Percentiles rank a stretch among this genome's conserved stretches.
Conservation (phyloP, 2,888 invertebrate genomes). For the Hydroisotoma schaefferi region DNA sequence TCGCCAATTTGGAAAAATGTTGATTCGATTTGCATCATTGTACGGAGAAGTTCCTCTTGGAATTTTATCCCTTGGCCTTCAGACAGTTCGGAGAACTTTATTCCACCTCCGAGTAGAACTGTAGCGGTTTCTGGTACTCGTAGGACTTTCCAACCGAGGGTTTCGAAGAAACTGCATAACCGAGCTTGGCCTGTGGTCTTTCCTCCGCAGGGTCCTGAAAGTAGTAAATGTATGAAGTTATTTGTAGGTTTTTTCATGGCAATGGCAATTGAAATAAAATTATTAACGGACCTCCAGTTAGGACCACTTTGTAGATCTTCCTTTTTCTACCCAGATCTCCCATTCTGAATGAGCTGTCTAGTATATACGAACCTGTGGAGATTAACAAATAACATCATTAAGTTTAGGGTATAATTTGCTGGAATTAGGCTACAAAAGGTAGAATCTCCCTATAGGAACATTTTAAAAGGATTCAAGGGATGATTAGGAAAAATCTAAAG, state of each 20-base stretch:
- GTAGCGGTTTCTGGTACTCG: constrained; percentile 99
- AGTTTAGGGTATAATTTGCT: too few relatives aligned
- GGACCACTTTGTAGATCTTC: constrained; percentile 76
- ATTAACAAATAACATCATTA: neutral
- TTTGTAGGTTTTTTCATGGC: too few relatives aligned
- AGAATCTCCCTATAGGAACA: too few relatives aligned
- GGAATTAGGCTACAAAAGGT: too few relatives aligned
- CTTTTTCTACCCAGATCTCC: constrained; percentile 51
- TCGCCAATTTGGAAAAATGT: constrained; percentile 81
- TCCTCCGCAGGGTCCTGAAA: constrained; percentile 69
- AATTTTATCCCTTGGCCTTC: constrained; percentile 69
- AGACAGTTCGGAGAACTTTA: constrained; percentile 91
- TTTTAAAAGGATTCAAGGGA: too few relatives aligned
- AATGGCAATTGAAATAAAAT: too few relatives aligned
- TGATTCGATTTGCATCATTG: constrained; percentile 95
- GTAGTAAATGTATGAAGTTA: neutral
- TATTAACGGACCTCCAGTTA: constrained; percentile 69
- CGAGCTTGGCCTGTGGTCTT: constrained; percentile 96
- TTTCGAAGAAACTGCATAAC: constrained; percentile 96
- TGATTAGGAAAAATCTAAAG: too few relatives aligned
- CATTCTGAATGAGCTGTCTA: constrained; percentile 13
- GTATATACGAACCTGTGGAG: neutral
- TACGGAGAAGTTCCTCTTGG: constrained; percentile 72
- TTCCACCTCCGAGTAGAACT: constrained; percentile 93
- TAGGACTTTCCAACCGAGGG: constrained; percentile 98